phyloP scores from a whole-genome alignment of 2,888 invertebrate genomes.

The Coenonympha arcania region DNA sequence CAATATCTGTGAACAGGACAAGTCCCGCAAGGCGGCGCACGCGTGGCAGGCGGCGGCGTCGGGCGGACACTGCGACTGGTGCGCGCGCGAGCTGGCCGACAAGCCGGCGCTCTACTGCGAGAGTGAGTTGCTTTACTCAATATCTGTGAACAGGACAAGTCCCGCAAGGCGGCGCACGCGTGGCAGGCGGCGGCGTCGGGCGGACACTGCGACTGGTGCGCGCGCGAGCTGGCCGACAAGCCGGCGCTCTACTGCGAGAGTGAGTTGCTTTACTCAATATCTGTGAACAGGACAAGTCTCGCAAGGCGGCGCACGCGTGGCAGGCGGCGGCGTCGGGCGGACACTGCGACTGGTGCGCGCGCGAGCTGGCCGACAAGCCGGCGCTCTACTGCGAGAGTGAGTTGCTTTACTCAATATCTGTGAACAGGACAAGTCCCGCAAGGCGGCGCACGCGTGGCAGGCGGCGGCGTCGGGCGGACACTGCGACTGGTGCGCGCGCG shows the following conservation, averaged over 20 bases:
- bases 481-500: slow-evolving; percentile 86
- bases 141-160: slow-evolving; percentile 80
- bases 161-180: slow-evolving; percentile 81
- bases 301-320: slow-evolving; percentile 84
- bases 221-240: slow-evolving; percentile 84
- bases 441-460: slow-evolving; percentile 84
- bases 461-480: slow-evolving; percentile 77
- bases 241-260: slow-evolving; percentile 89
- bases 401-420: no score
- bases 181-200: slow-evolving; percentile 81
- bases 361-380: slow-evolving; percentile 84
- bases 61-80: slow-evolving; percentile 83
- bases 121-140: no score
- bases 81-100: slow-evolving; percentile 83
- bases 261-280: no score
- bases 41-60: slow-evolving; percentile 82
- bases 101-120: slow-evolving; percentile 89
- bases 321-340: slow-evolving; percentile 78
- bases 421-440: slow-evolving; percentile 82
- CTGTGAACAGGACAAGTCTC: slow-evolving; percentile 80
- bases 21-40: slow-evolving; percentile 82
- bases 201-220: slow-evolving; percentile 84
- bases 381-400: slow-evolving; percentile 89
- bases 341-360: slow-evolving; percentile 85
- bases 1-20: slow-evolving; percentile 78